These are phyloP conservation scores for Spea hammondii DNA, from an alignment of 2,797 vertebrate genomes.

Conservation along the genomic window DNA sequence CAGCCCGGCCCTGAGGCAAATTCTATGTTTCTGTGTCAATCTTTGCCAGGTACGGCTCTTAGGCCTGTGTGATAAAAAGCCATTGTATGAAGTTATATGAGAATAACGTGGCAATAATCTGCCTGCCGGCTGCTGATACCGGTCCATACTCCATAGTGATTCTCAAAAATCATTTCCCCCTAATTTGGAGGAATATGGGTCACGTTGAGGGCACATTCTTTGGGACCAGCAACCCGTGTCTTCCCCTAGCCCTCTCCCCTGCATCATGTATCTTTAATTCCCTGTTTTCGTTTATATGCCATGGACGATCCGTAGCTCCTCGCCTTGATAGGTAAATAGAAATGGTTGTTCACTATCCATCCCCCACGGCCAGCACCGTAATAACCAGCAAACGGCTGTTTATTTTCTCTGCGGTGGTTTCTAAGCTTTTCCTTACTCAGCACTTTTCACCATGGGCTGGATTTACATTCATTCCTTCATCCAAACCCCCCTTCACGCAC, in stretches of 20 bases:
- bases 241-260: background rate
- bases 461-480: constrained; percentile 22
- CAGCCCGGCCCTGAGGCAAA: no score
- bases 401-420: constrained; percentile 34
- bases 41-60: no score
- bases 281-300: background rate
- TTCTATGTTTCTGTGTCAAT: no score
- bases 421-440: constrained; percentile 30
- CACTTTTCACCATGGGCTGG: constrained; percentile 32
- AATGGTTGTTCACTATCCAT: background rate
- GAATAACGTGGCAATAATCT: no score
- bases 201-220: background rate
- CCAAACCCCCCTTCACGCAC: background rate
- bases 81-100: no score
- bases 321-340: background rate
- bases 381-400: constrained; percentile 36
- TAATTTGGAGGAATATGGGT: background rate
- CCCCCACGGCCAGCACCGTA: constrained; percentile 12
- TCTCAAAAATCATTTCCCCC: background rate
- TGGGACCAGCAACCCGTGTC: background rate
- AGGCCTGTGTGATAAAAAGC: no score
- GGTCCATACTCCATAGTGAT: no score
- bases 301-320: background rate
- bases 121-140: no score
- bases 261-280: background rate